These are phyloP conservation scores for Liparis tanakae DNA, from an alignment of 2,797 vertebrate genomes.

Conservation along the genomic window DNA sequence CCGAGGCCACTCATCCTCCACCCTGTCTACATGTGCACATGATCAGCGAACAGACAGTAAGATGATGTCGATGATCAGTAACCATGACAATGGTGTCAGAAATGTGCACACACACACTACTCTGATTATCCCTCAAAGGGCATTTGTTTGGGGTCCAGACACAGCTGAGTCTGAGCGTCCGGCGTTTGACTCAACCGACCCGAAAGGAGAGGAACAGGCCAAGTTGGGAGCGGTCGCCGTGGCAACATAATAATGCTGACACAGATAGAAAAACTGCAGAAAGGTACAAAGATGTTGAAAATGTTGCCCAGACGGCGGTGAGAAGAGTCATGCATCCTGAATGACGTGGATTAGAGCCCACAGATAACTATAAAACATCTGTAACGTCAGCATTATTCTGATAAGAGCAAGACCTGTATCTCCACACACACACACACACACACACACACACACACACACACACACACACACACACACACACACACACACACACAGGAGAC, in stretches of 20 bases:
- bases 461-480: too few species aligned
- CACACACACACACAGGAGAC: constrained; percentile 15
- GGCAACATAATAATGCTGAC: constrained; percentile 49
- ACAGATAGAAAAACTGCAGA: constrained; percentile 12
- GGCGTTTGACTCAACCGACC: constrained; percentile 40
- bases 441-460: too few species aligned
- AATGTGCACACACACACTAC: constrained; percentile 7
- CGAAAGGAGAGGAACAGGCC: constrained; percentile 36
- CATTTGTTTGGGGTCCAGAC: constrained; percentile 41
- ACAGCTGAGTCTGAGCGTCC: constrained; percentile 33
- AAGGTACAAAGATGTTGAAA: not conserved
- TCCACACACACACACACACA: too few species aligned
- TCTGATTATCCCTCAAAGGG: constrained; percentile 17
- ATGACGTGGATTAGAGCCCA: constrained; percentile 18
- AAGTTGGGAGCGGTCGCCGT: constrained; percentile 28
- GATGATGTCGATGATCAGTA: constrained; percentile 19
- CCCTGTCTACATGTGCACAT: constrained; percentile 11
- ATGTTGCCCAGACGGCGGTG: not conserved
- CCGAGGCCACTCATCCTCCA: constrained; percentile 8
- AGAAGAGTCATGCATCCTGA: not conserved
- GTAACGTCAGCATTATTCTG: constrained; percentile 36
- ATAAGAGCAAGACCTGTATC: constrained; percentile 18
- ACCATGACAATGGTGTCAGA: not conserved
- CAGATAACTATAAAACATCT: constrained; percentile 13
- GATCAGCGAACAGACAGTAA: constrained; percentile 7